Percentiles rank a stretch among this genome's conserved stretches.
Evolutionary conservation across 2,113 vertebrate species (phyloP).

Genomic region (Salvator merianae): DNA sequence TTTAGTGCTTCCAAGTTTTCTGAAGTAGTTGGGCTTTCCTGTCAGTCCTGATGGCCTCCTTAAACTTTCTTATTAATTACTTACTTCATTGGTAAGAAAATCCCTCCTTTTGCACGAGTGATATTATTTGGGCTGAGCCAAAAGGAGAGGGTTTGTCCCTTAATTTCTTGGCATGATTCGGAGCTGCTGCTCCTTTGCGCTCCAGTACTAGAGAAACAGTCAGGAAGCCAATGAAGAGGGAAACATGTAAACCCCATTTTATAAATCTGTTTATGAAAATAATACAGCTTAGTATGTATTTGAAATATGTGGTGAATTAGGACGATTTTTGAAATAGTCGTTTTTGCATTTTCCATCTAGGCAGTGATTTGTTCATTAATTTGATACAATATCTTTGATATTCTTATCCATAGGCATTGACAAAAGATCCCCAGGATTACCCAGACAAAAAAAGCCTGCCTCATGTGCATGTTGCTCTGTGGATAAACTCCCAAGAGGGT

Average conservation of each 20-base stretch:
- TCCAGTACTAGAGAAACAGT: too few relatives aligned
- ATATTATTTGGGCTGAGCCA: not conserved
- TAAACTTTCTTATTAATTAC: not conserved
- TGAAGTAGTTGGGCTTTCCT: not conserved
- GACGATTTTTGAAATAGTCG: not conserved
- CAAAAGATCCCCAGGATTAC: constrained; percentile 98
- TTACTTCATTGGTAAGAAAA: not conserved
- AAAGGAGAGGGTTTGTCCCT: not conserved
- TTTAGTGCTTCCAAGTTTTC: not conserved
- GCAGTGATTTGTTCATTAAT: constrained; percentile 12
- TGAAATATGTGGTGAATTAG: not conserved
- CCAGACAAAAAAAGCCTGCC: constrained; percentile 95
- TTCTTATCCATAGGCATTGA: constrained; percentile 82
- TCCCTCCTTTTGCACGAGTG: not conserved
- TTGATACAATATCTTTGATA: constrained; percentile 12
- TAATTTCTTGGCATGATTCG: not conserved
- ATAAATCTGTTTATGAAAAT: not conserved
- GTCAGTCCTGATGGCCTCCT: not conserved
- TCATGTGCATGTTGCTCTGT: constrained; percentile 96
- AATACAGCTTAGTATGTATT: not conserved
- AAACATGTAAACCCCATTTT: not conserved
- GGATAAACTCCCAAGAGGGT: constrained; percentile 96
- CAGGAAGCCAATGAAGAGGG: not conserved
- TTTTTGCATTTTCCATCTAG: not conserved
- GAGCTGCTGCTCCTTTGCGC: not conserved